Base-by-base conservation (phyloP, 2,797 vertebrate species). In the Phrynocephalus guinanensis region DNA sequence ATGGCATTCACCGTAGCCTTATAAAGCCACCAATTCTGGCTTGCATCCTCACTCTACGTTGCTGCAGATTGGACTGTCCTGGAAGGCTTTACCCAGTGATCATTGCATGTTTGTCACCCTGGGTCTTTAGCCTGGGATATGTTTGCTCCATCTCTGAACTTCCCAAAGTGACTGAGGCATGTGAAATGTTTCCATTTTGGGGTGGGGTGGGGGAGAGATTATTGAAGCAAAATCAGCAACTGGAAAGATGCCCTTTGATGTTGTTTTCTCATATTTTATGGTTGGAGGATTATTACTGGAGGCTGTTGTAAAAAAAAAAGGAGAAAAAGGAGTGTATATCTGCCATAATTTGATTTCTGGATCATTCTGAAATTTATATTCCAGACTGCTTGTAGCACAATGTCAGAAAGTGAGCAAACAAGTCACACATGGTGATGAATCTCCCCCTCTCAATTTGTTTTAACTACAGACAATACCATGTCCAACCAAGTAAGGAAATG, bases 241-340 rank as follows among this genome's bases (percentile, higher is more conserved):
- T 13, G n/a, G 5, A n/a, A 3, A 30, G 30, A 22, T 92, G 83
- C 89, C 84, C 48, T 91, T 94, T 91, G 73, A 24, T 38, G 20
- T 93, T 92, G 84, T 93, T 89, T 44, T 92, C 81, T 83, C 88
- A 88, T 95, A 90, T 93, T 95, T 95, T 90, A 94, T 92, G 84
- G 72, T 16, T 92, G 94, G 93, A 82, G 90, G 92, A 91, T 93
- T 81, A 91, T 87, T 93, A 82, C 85, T 91, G 81, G 22, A 79
- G 28, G 33, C 80, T 63, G 15, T 63, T 22, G 60, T 63, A 63
- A 63, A 63, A 20, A 63, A 68, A 81, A 38, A 72, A 92, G 90
- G 90, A 92, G 90, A 95, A 93, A 90, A 66, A 67, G 79, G 93
- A 91, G 79, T 91, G 26, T 79, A 92, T 94, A 92, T 95, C 90